A percentile compares a stretch with the other conserved stretches of the same genome.
Evolutionary conservation across 2,113 vertebrate species (phyloP).

Genomic region (rabbit (Oryctolagus cuniculus)): DNA sequence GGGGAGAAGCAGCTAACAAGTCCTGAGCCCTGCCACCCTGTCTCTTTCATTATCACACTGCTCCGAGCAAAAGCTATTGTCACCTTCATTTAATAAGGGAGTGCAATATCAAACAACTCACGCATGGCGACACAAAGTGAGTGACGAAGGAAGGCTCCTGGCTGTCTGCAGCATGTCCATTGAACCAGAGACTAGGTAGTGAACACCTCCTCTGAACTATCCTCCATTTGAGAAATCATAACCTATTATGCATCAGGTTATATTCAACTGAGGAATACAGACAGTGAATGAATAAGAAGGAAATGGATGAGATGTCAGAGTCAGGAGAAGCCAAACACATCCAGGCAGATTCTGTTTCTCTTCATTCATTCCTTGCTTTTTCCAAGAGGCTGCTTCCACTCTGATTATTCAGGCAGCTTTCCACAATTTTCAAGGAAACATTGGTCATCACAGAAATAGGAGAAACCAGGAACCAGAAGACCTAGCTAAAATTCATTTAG

Average conservation of each 20-base stretch:
- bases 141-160: background rate
- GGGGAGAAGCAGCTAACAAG: background rate
- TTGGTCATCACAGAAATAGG: background rate
- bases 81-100: background rate
- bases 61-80: background rate
- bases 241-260: background rate
- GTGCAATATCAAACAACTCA: background rate
- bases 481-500: background rate
- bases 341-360: fast-evolving
- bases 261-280: background rate
- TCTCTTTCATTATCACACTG: background rate
- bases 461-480: background rate
- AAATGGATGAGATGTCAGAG: background rate
- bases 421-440: background rate
- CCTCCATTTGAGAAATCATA: background rate
- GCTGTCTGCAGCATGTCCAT: background rate
- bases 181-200: background rate
- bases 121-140: background rate
- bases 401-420: background rate
- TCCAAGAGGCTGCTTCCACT: background rate
- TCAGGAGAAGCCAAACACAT: background rate
- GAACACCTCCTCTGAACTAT: background rate
- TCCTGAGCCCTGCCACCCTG: background rate
- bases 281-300: background rate
- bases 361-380: background rate